A percentile compares a stretch with the other conserved stretches of the same genome.
Evolutionary conservation across 1,140 invertebrate genomes (phyloP).

Genomic region (Bombus waltoni): DNA sequence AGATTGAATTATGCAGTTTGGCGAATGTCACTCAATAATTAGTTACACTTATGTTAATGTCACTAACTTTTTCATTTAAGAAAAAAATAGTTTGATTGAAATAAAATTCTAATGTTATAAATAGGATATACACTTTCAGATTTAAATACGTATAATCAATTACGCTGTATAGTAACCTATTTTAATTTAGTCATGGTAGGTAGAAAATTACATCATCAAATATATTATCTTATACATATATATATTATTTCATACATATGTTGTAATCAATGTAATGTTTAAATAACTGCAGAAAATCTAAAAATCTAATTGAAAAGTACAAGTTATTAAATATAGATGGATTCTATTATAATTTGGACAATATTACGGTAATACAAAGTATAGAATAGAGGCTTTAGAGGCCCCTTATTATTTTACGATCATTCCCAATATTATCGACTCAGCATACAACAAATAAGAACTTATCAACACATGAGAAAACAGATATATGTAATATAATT

Average conservation of each 20-base stretch:
- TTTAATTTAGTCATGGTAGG: background rate
- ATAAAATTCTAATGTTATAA: background rate
- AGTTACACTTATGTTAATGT: background rate
- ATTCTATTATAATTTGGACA: background rate
- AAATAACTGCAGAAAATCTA: background rate
- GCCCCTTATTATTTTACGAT: too few species aligned
- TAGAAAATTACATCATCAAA: conserved; percentile 8
- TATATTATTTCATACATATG: too few species aligned
- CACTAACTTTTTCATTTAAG: background rate
- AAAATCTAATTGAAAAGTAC: background rate
- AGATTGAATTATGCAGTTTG: background rate
- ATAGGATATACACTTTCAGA: background rate
- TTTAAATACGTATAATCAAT: background rate
- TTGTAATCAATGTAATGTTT: background rate
- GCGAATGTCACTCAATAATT: background rate
- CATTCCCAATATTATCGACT: too few species aligned
- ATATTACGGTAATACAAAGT: background rate
- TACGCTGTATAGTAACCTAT: too few species aligned
- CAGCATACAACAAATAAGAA: too few species aligned
- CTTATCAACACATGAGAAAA: background rate
- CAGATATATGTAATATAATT: background rate
- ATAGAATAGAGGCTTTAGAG: background rate
- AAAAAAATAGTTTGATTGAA: background rate
- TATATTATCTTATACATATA: background rate
- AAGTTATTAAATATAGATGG: background rate